A percentile compares a stretch with the other conserved stretches of the same genome.
Conservation (phyloP, 2,888 invertebrate species). For the Lagria hirta region DNA sequence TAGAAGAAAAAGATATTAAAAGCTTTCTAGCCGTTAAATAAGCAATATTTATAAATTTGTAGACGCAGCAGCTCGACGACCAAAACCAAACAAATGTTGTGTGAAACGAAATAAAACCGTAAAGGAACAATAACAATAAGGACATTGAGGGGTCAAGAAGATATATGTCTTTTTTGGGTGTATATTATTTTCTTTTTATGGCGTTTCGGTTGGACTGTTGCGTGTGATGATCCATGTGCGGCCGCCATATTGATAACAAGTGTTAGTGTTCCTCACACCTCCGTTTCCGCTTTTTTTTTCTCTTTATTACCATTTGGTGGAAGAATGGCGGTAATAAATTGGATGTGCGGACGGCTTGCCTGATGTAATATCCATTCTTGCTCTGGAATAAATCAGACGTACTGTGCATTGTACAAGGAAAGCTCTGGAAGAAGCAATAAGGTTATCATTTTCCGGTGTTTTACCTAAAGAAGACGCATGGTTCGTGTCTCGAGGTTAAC, state of each 20-base stretch:
- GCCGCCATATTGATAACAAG: constrained; percentile 41
- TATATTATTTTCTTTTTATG: constrained; percentile 12
- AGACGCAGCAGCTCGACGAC: no score
- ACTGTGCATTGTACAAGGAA: constrained; percentile 39
- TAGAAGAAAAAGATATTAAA: no score
- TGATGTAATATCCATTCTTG: constrained; percentile 46
- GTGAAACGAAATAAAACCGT: no score
- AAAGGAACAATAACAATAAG: no score
- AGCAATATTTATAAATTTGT: no score
- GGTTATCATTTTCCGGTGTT: constrained; percentile 52
- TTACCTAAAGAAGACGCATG: constrained; percentile 48
- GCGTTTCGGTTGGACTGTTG: constrained; percentile 10
- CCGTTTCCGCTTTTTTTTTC: constrained; percentile 38
- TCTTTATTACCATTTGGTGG: constrained; percentile 30
- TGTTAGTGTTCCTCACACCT: constrained; percentile 42
- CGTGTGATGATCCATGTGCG: constrained; percentile 22
- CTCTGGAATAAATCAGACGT: constrained; percentile 47
- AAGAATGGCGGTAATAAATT: constrained; percentile 45
- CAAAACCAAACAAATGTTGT: no score
- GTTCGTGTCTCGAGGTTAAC: constrained; percentile 33
- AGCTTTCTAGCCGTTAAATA: no score
- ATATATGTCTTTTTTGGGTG: no score
- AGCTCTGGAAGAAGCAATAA: constrained; percentile 47
- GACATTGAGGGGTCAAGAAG: no score
- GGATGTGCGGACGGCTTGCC: constrained; percentile 40